A percentile compares a stretch with the other conserved stretches of the same genome.
phyloP scores from a whole-genome alignment of 1,140 invertebrate species.

The Adelges cooleyi region DNA sequence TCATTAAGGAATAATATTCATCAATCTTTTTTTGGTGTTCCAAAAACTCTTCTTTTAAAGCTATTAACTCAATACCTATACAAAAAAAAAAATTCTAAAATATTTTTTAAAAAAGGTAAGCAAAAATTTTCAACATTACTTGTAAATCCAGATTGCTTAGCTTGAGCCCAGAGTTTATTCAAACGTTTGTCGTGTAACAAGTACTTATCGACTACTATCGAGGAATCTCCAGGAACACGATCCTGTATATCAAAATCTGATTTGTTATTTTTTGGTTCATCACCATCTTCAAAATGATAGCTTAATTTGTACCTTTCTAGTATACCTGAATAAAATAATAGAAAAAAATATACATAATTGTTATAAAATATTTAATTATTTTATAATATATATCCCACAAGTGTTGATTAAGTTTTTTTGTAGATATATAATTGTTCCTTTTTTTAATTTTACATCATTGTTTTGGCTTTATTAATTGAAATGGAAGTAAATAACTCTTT shows the following conservation, averaged over 20 bases:
- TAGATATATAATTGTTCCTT: no score
- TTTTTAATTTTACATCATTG: no score
- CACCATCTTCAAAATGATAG: slow-evolving; percentile 61
- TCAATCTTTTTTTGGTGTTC: slow-evolving; percentile 90
- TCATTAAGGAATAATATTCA: slow-evolving; percentile 69
- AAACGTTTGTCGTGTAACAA: slow-evolving; percentile 82
- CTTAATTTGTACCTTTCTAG: slow-evolving; percentile 69
- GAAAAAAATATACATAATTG: no score
- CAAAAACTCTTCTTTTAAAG: slow-evolving; percentile 75
- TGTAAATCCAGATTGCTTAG: slow-evolving; percentile 71
- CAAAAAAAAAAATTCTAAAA: slow-evolving; percentile 35
- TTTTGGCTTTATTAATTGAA: no score
- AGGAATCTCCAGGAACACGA: slow-evolving; percentile 31
- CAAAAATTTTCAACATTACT: slow-evolving; percentile 37
- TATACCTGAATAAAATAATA: slow-evolving; percentile 44
- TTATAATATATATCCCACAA: no score
- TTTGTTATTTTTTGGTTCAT: slow-evolving; percentile 45
- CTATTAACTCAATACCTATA: slow-evolving; percentile 64
- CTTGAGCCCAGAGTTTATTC: slow-evolving; percentile 81
- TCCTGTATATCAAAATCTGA: slow-evolving; percentile 44
- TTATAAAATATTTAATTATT: no score
- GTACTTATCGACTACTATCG: slow-evolving; percentile 47
- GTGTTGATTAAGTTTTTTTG: no score
- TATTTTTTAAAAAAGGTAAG: not conserved
- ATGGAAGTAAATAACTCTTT: no score